Evolutionary conservation across 64 coral and sea anemone genomes (phyloP).

Genomic region (Dendronephthya gigantea): DNA sequence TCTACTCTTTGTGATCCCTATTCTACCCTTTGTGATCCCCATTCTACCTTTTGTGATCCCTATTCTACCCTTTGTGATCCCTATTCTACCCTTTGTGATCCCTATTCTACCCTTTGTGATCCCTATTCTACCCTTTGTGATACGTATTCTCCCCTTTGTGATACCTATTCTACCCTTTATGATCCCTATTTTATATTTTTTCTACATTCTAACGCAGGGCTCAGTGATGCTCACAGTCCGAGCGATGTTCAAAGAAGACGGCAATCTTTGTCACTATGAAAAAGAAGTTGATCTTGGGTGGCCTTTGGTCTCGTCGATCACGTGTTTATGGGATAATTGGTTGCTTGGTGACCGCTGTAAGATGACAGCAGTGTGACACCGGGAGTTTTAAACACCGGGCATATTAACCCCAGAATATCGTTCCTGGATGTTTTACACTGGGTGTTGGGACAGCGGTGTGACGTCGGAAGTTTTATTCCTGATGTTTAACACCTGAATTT

Average conservation of each 20-base stretch:
- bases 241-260: background rate
- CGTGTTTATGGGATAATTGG: slow-evolving; percentile 7
- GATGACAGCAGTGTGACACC: background rate
- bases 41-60: too few species aligned
- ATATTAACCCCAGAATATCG: background rate
- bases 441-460: too few species aligned
- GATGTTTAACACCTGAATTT: background rate
- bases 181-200: background rate
- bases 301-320: slow-evolving; percentile 3
- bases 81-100: too few species aligned
- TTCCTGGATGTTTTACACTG: background rate
- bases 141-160: too few species aligned
- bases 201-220: background rate
- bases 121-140: too few species aligned
- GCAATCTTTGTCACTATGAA: background rate
- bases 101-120: too few species aligned
- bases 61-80: too few species aligned
- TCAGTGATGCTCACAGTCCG: background rate
- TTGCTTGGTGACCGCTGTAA: background rate
- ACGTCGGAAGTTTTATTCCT: background rate
- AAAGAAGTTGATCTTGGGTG: background rate
- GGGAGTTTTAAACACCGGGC: background rate
- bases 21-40: too few species aligned
- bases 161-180: too few species aligned
- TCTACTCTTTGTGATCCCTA: too few species aligned